These are phyloP conservation scores for Cotesia congregata DNA, from an alignment of 2,888 invertebrate genomes.

Conservation along the genomic window DNA sequence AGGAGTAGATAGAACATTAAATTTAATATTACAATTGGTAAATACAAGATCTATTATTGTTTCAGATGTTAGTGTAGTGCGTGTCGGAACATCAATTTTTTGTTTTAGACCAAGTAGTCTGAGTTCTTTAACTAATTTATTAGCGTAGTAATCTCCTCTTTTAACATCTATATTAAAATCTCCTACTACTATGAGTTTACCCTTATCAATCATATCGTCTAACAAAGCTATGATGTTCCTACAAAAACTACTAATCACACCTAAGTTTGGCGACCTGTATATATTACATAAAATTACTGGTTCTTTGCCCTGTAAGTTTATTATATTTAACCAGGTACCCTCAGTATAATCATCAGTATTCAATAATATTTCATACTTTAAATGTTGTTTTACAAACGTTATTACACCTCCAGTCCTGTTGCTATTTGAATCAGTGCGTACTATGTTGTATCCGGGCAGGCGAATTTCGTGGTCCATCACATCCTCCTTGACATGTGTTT, in stretches of 20 bases:
- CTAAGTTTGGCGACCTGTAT: slow-evolving; percentile 37
- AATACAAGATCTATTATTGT: too few species aligned
- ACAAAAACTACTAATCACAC: slow-evolving; percentile 32
- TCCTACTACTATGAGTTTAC: slow-evolving; percentile 28
- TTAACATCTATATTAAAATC: slow-evolving; percentile 29
- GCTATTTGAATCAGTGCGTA: slow-evolving; percentile 7
- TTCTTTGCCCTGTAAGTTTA: slow-evolving; percentile 25
- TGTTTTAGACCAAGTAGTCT: slow-evolving; percentile 36
- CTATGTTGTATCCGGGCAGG: slow-evolving; percentile 20
- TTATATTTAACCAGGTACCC: not conserved
- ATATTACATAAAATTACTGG: slow-evolving; percentile 28
- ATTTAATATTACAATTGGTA: too few species aligned
- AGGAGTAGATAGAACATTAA: too few species aligned
- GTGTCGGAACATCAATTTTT: slow-evolving; percentile 33
- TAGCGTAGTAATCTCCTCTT: slow-evolving; percentile 24
- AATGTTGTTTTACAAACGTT: slow-evolving; percentile 19
- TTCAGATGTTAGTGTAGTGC: too few species aligned
- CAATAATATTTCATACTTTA: slow-evolving; percentile 17
- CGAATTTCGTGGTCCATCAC: slow-evolving; percentile 17
- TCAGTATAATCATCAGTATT: not conserved
- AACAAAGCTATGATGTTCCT: slow-evolving; percentile 20
- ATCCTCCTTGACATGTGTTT: slow-evolving; percentile 26
- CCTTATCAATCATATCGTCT: slow-evolving; percentile 30
- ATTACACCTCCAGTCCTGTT: slow-evolving; percentile 29
- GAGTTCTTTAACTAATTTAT: slow-evolving; percentile 22